Evolutionary conservation across 2,888 invertebrate species (phyloP), one percentile per base, ranked within the genome.

Genomic region (Syrphus vitripennis): DNA sequence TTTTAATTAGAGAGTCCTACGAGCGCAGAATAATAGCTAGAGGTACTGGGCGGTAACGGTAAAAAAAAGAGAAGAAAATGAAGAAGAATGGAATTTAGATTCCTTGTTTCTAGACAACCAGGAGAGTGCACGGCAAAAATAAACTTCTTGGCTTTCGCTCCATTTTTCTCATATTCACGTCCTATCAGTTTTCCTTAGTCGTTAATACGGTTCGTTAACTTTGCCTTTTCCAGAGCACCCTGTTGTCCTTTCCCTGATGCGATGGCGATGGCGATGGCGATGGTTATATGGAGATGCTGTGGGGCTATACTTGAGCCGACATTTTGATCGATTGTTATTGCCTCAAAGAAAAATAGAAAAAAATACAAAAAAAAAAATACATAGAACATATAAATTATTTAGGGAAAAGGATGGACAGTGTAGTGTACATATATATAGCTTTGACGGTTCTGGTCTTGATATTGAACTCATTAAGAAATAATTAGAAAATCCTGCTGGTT

Each of bases 291-390:
- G 74, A 74, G 86, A 86, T 86, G 82, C 82, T 82, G n/a, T n/a
- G n/a, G 82, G 40, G 78, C 77, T 86, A n/a, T n/a, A 78, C 86
- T 86, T 86, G 86, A 86, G 86, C 86, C 86, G 86, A 86, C 86
- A 78, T 86, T 86, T 82, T 86, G 86, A 86, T 86, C 86, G 86
- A 86, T 86, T 86, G 86, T 82, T 86, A 86, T 86, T 86, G 82
- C 82, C 63, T 74, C 70, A 42, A 70, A 72, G 72, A 50, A 67
- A 69, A 34, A 42, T 24, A 37, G 19, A 45, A 37, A 42, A 59
- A n/a, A n/a, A n/a, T n/a, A n/a, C n/a, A n/a, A 65, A 48, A 48
- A 71, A 57, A 24, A 21, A 16, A 19, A 34, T 21, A 48, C 21
- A 31, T 26, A 9, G 59, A 76, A 84, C 86, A 86, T 86, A 86